These are phyloP conservation scores for Cosmorhoe ocellata DNA, from an alignment of 2,888 invertebrate genomes.

Conservation along the genomic window DNA sequence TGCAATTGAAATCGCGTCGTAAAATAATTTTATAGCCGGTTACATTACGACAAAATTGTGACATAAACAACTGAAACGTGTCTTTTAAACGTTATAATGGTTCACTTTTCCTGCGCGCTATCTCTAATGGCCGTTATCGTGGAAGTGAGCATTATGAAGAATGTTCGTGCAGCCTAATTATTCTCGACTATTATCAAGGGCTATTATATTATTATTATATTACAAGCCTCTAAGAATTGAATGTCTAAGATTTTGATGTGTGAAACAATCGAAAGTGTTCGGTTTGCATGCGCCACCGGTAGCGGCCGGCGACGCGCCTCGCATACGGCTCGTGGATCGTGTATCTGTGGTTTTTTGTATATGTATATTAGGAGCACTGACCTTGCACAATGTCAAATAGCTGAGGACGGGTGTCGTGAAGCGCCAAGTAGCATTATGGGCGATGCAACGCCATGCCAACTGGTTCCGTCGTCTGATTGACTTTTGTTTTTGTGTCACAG, in stretches of 20 bases:
- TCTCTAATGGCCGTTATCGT: slow-evolving; percentile 34
- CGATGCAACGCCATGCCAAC: slow-evolving; percentile 59
- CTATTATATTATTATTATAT: too few relatives aligned
- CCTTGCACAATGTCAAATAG: slow-evolving; percentile 82
- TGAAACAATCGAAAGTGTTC: slow-evolving; percentile 69
- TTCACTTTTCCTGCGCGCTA: slow-evolving; percentile 31
- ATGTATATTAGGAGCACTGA: slow-evolving; percentile 80
- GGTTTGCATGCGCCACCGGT: slow-evolving; percentile 63
- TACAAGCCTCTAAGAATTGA: slow-evolving; percentile 16
- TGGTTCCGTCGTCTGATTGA: slow-evolving; percentile 51
- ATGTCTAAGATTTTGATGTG: slow-evolving; percentile 9
- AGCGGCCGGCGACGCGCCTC: slow-evolving; percentile 50
- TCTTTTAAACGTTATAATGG: slow-evolving; percentile 28
- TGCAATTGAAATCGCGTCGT: slow-evolving; percentile 28
- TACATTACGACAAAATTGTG: slow-evolving; percentile 27
- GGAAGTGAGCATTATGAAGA: slow-evolving; percentile 26
- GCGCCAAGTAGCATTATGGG: slow-evolving; percentile 55
- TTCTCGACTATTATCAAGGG: slow-evolving; percentile 11
- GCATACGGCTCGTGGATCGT: slow-evolving; percentile 39
- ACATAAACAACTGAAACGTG: slow-evolving; percentile 32
- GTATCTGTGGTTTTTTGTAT: slow-evolving; percentile 61
- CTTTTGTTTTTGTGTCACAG: slow-evolving; percentile 59
- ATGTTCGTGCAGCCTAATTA: slow-evolving; percentile 18
- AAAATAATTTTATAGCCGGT: slow-evolving; percentile 32
- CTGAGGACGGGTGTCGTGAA: slow-evolving; percentile 55